Evolutionary conservation across 1,140 invertebrate genomes (phyloP).

Genomic region (Trachelipus rathkii): DNA sequence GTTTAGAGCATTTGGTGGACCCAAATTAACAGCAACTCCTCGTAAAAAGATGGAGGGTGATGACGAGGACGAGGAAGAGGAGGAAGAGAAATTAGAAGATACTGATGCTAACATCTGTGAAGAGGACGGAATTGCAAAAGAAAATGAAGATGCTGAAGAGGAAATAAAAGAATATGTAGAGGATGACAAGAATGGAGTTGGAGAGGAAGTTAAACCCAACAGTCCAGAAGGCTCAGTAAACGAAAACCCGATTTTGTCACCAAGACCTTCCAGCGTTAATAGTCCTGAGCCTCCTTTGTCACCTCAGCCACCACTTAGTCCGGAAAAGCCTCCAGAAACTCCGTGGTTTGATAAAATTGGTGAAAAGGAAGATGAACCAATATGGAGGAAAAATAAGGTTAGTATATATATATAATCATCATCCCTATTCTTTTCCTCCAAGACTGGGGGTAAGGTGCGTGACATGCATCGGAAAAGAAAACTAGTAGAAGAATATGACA

Average conservation of each 20-base stretch:
- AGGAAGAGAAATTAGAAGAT: conserved; percentile 37
- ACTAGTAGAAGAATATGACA: too few relatives aligned
- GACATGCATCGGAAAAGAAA: too few relatives aligned
- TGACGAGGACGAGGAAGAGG: conserved; percentile 24
- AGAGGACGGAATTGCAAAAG: conserved; percentile 27
- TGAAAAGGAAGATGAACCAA: conserved; percentile 44
- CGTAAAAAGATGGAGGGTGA: conserved; percentile 49
- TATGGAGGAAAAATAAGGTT: conserved; percentile 59
- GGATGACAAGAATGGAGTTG: conserved; percentile 18
- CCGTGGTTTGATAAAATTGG: conserved; percentile 45
- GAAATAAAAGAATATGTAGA: conserved; percentile 47
- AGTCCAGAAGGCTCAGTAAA: conserved; percentile 25
- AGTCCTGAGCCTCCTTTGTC: conserved; percentile 40
- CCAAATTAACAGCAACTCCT: conserved; percentile 54
- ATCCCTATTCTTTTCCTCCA: too few relatives aligned
- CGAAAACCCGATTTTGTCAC: conserved; percentile 26
- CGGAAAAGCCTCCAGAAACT: conserved; percentile 41
- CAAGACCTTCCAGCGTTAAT: conserved; percentile 23
- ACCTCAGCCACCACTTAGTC: conserved; percentile 38
- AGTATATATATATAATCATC: too few relatives aligned
- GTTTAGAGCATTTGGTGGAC: conserved; percentile 83
- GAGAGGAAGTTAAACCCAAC: conserved; percentile 34
- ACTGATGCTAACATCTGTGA: conserved; percentile 30
- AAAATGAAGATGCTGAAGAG: conserved; percentile 22
- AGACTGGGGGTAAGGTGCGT: too few relatives aligned